These are phyloP conservation scores for Pristionchus mayeri DNA, from an alignment of 2,888 invertebrate species.

Conservation along the genomic window DNA sequence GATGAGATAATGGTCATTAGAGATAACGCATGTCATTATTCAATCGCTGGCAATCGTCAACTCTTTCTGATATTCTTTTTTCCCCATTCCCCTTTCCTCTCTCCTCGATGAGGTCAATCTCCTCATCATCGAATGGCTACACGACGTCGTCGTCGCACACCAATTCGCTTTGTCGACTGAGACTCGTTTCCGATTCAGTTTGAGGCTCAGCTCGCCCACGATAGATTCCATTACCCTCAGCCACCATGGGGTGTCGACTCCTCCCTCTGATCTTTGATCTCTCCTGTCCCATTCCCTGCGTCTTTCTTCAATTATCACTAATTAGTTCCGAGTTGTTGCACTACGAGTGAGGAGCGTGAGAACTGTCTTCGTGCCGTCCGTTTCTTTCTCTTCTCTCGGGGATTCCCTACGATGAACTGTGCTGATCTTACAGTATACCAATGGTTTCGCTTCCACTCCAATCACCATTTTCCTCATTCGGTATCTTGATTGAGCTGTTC, in stretches of 20 bases:
- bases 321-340: background rate
- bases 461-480: background rate
- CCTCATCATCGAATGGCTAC: too few relatives aligned
- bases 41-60: too few relatives aligned
- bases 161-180: background rate
- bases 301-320: slow-evolving; percentile 1
- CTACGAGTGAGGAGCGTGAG: background rate
- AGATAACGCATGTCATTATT: too few relatives aligned
- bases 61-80: too few relatives aligned
- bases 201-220: background rate
- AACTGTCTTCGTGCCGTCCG: background rate
- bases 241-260: background rate
- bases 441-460: background rate
- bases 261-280: background rate
- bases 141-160: background rate
- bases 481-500: background rate
- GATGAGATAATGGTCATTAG: too few relatives aligned
- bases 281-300: background rate
- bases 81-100: too few relatives aligned
- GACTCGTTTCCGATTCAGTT: slow-evolving; percentile 19
- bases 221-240: background rate
- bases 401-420: too few relatives aligned
- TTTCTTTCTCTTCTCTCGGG: background rate
- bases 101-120: background rate
- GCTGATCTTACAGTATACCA: too few relatives aligned